Conservation (phyloP, 2,888 invertebrate species). For the Nomada flava region DNA sequence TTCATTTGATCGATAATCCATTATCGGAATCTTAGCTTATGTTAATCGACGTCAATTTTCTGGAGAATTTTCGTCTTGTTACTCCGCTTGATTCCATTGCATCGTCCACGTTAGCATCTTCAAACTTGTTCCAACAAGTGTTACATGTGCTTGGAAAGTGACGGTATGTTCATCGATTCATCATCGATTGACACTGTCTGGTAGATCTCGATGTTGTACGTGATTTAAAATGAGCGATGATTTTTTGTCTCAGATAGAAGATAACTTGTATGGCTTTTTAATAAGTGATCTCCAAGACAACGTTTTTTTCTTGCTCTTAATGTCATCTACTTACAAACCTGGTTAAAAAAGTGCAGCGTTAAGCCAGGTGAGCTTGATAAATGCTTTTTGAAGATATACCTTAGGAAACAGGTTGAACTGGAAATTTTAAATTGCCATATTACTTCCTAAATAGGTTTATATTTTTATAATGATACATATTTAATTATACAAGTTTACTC, state of each 20-base stretch:
- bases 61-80: slow-evolving; percentile 3
- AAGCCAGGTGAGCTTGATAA: no score
- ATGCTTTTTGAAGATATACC: no score
- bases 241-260: not conserved
- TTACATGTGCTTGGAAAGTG: slow-evolving; percentile 44
- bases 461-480: no score
- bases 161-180: slow-evolving; percentile 46
- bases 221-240: slow-evolving; percentile 11
- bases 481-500: no score
- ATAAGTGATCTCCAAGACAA: not conserved
- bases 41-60: not conserved
- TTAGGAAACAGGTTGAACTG: no score
- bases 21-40: not conserved
- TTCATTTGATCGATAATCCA: not conserved
- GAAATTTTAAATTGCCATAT: no score
- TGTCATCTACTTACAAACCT: not conserved
- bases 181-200: slow-evolving; percentile 44
- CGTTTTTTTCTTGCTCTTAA: not conserved
- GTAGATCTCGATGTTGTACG: slow-evolving; percentile 4
- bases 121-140: slow-evolving; percentile 29
- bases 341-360: not conserved
- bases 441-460: no score
- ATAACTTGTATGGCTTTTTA: not conserved
- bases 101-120: slow-evolving; percentile 2
- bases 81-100: not conserved